Conservation (phyloP, 2,888 invertebrate genomes). For the Hirtodrosophila alboralis region DNA sequence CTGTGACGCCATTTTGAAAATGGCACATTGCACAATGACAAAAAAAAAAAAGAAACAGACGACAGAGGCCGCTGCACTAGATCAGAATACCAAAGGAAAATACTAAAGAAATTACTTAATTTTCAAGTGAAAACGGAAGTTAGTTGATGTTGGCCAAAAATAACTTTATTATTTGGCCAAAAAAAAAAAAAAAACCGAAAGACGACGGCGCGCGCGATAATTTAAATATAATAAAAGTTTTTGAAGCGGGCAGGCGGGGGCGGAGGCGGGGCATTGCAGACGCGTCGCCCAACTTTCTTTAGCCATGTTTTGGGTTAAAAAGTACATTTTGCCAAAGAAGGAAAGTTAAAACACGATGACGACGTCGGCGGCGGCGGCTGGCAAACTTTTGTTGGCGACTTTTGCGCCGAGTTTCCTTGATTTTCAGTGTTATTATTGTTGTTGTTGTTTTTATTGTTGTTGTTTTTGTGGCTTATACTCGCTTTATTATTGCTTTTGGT, state of each 20-base stretch:
- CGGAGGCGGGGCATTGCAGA: slow-evolving; percentile 21
- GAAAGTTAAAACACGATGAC: slow-evolving; percentile 53
- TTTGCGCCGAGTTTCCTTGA: slow-evolving; percentile 64
- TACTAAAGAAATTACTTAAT: slow-evolving; percentile 6
- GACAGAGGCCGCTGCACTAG: slow-evolving; percentile 46
- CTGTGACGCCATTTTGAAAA: slow-evolving; percentile 53
- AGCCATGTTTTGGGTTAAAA: slow-evolving; percentile 63
- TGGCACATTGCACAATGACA: slow-evolving; percentile 21
- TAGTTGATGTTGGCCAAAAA: slow-evolving; percentile 8
- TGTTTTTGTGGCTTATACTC: slow-evolving; percentile 31
- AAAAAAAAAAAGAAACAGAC: too few relatives aligned
- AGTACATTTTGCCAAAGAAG: slow-evolving; percentile 50
- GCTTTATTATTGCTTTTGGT: slow-evolving; percentile 60
- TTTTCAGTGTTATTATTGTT: slow-evolving; percentile 32
- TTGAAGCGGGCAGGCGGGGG: slow-evolving; percentile 3
- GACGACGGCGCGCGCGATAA: slow-evolving; percentile 47
- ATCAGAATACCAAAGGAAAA: slow-evolving; percentile 12
- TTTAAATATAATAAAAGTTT: slow-evolving; percentile 66
- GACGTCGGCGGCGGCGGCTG: slow-evolving; percentile 47
- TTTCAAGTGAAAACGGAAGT: slow-evolving; percentile 54
- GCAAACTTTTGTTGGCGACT: slow-evolving; percentile 73
- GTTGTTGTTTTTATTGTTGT: slow-evolving; percentile 18
- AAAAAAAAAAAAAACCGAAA: neutral
- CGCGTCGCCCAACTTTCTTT: slow-evolving; percentile 60
- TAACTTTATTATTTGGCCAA: slow-evolving; percentile 30